A percentile compares a stretch with the other conserved stretches of the same genome.
phyloP scores from a whole-genome alignment of 1,140 invertebrate genomes.

The Hylaeus volcanicus region DNA sequence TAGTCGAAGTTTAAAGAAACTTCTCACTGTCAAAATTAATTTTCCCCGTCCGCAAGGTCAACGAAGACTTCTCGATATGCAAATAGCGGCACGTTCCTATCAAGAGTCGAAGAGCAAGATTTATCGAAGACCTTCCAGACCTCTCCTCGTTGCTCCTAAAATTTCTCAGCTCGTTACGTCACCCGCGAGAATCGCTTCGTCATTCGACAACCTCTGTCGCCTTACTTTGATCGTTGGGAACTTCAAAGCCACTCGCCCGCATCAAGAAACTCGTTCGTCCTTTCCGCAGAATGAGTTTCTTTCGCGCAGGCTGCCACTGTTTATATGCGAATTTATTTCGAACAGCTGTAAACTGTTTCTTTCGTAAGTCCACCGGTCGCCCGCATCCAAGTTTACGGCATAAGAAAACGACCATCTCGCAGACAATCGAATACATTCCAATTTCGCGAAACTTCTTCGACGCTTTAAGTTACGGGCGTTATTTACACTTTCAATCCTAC shows the following conservation, averaged over 20 bases:
- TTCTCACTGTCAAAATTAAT: background rate
- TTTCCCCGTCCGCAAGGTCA: background rate
- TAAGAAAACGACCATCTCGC: background rate
- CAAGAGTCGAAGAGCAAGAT: background rate
- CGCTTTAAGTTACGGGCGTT: too few species aligned
- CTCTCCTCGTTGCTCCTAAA: background rate
- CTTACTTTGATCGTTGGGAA: background rate
- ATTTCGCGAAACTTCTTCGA: too few species aligned
- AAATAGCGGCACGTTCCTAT: background rate
- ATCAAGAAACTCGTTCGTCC: background rate
- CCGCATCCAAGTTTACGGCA: background rate
- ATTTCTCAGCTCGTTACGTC: background rate
- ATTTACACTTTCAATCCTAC: too few species aligned
- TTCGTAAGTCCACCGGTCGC: background rate
- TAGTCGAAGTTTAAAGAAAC: too few species aligned
- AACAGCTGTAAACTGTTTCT: background rate
- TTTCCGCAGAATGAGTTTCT: background rate
- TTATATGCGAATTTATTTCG: background rate
- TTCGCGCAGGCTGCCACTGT: background rate
- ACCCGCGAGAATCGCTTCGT: background rate
- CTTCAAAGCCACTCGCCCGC: background rate
- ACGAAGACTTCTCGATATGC: background rate
- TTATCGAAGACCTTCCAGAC: background rate
- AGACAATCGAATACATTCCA: too few species aligned
- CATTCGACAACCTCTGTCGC: background rate